Conservation (phyloP, 2,888 invertebrate genomes). For the Lycophotia porphyrea region DNA sequence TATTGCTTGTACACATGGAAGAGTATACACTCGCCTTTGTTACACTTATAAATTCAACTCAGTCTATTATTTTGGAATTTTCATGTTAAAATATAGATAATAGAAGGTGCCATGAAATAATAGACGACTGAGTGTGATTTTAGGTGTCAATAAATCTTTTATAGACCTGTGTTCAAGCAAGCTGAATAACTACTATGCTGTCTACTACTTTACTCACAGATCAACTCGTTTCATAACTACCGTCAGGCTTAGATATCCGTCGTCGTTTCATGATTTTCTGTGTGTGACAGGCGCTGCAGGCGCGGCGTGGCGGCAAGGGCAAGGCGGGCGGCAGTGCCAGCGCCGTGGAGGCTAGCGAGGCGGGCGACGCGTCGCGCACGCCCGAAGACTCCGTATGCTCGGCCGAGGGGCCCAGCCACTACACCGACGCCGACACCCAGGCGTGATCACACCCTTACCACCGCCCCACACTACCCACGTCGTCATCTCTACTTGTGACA, state of each 20-base stretch:
- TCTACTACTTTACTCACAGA: conserved; percentile 35
- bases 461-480: conserved; percentile 8
- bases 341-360: conserved; percentile 92
- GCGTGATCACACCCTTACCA: conserved; percentile 76
- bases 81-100: background rate
- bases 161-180: conserved; percentile 12
- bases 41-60: background rate
- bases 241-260: background rate
- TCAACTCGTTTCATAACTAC: conserved; percentile 61
- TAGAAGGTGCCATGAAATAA: background rate
- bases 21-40: conserved; percentile 18
- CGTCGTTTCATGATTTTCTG: conserved; percentile 15
- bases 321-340: conserved; percentile 86
- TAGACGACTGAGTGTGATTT: background rate
- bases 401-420: conserved; percentile 94
- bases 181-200: background rate
- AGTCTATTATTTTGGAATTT: conserved; percentile 14
- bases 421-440: conserved; percentile 90
- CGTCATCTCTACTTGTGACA: conserved; percentile 59
- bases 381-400: conserved; percentile 98
- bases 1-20: conserved; percentile 22
- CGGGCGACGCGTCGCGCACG: conserved; percentile 94
- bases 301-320: conserved; percentile 90
- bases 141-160: conserved; percentile 2
- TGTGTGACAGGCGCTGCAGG: conserved; percentile 93